Evolutionary conservation across 2,888 invertebrate species (phyloP).

Genomic region (Seira musarum): DNA sequence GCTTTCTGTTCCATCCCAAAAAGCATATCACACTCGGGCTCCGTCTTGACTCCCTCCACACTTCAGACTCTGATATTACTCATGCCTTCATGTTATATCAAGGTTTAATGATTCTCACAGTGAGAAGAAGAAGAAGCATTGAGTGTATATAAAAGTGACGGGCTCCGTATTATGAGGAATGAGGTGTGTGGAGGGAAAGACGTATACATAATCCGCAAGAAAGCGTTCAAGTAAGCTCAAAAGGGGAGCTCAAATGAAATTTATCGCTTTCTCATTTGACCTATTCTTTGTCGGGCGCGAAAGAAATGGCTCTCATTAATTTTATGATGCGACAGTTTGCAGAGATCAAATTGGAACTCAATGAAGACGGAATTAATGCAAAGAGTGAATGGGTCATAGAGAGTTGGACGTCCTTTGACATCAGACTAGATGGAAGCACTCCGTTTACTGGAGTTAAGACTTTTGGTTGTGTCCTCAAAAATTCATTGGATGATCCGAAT

Average conservation of each 20-base stretch:
- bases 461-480: slow-evolving; percentile 64
- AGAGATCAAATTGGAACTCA: slow-evolving; percentile 66
- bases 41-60: not conserved
- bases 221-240: slow-evolving; percentile 12
- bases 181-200: slow-evolving; percentile 9
- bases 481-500: slow-evolving; percentile 65
- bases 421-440: slow-evolving; percentile 66
- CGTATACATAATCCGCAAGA: slow-evolving; percentile 14
- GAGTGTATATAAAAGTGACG: slow-evolving; percentile 25
- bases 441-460: slow-evolving; percentile 58
- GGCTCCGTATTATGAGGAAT: slow-evolving; percentile 4
- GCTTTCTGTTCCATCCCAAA: not conserved
- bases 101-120: not conserved
- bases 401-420: slow-evolving; percentile 65
- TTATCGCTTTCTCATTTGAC: slow-evolving; percentile 58
- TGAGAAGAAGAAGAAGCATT: not conserved
- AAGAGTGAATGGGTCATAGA: slow-evolving; percentile 68
- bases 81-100: slow-evolving; percentile 5
- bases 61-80: not conserved
- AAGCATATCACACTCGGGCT: not conserved
- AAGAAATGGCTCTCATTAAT: slow-evolving; percentile 52
- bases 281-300: slow-evolving; percentile 38
- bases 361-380: slow-evolving; percentile 66
- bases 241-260: slow-evolving; percentile 45
- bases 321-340: slow-evolving; percentile 63